These are phyloP conservation scores for Malthinus seriepunctatus DNA, from an alignment of 2,888 invertebrate species.

Conservation along the genomic window DNA sequence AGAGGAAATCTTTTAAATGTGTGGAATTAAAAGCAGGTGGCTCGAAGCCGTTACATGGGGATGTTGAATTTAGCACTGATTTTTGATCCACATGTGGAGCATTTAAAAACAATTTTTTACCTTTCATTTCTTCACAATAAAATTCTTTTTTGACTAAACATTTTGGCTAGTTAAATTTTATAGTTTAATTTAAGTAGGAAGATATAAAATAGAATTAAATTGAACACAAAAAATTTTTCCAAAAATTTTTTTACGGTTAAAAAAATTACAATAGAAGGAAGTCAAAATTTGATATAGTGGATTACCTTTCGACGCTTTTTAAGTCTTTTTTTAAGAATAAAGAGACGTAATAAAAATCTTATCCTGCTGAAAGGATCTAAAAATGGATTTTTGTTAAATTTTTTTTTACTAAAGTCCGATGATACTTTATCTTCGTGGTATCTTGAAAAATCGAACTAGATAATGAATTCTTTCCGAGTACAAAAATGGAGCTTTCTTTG, in stretches of 20 bases:
- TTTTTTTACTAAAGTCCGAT: slow-evolving; percentile 27
- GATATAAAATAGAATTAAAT: slow-evolving; percentile 19
- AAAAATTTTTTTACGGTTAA: slow-evolving; percentile 5
- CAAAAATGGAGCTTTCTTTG: slow-evolving; percentile 33
- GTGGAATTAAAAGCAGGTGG: slow-evolving; percentile 21
- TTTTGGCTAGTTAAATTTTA: not conserved
- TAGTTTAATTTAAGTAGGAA: slow-evolving; percentile 11
- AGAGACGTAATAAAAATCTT: slow-evolving; percentile 29
- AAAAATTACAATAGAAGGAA: slow-evolving; percentile 32
- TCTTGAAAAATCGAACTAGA: slow-evolving; percentile 38
- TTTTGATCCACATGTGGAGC: slow-evolving; percentile 18
- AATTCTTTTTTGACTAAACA: not conserved
- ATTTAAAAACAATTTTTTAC: not conserved
- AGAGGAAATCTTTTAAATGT: slow-evolving; percentile 15
- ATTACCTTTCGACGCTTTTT: slow-evolving; percentile 28
- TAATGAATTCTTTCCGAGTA: slow-evolving; percentile 21
- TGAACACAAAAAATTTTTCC: not conserved
- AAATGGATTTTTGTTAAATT: slow-evolving; percentile 25
- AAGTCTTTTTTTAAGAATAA: slow-evolving; percentile 16
- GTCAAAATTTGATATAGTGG: slow-evolving; percentile 38
- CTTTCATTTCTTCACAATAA: not conserved
- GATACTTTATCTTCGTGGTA: slow-evolving; percentile 42
- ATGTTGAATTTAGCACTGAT: slow-evolving; percentile 23
- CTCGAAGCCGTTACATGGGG: slow-evolving; percentile 16
- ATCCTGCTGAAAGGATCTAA: slow-evolving; percentile 21